Base-by-base conservation (phyloP, 1,140 invertebrate species). In the Anoplophora glabripennis region DNA sequence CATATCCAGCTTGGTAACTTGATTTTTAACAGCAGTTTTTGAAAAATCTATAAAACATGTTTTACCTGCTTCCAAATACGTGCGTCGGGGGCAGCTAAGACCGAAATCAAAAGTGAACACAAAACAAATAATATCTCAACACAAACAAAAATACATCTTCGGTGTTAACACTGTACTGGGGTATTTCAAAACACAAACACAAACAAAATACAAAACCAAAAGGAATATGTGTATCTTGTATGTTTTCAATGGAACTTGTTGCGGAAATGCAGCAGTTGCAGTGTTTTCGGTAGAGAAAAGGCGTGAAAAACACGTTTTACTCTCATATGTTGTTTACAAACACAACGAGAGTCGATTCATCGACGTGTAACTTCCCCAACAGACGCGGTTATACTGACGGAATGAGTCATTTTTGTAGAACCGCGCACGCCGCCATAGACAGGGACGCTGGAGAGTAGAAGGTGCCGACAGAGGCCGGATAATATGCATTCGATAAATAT, bases 311-410 rank as follows among this genome's bases (percentile, higher is more conserved):
- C 33, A 45, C 52, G 52, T 47, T 57, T 55, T 41, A 51, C 18
- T 59, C n/a, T 53, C 57, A 63, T 59, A 63, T 28, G 21, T 28
- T 59, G 61, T 63, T 63, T 63, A 63, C 53, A 63, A 63, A 63
- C 61, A 59, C 15, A 37, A 33, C 35, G 47, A 33, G 44, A 59
- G 18, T 12, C 9, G 28, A 40, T 38, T n/a, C 4, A n/a, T 42
- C 35, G 10, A 21, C 42, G 37, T 51, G 41, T 53, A 48, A 38
- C 28, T 51, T 21, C 33, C 7, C 35, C 40, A 7, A 48, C 57
- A 54, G 51, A 59, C 57, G 42, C 56, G 28, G 34, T 37, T 3
- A 17, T 55, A 63, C 61, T 63, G 45, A 47, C 47, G 61, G 53
- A 61, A 61, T 61, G 59, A 61, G 53, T 61, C 59, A 61, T 51